Percentiles rank a stretch among this genome's conserved stretches.
phyloP scores from a whole-genome alignment of 2,113 vertebrate species.

The Todiramphus chloris region DNA sequence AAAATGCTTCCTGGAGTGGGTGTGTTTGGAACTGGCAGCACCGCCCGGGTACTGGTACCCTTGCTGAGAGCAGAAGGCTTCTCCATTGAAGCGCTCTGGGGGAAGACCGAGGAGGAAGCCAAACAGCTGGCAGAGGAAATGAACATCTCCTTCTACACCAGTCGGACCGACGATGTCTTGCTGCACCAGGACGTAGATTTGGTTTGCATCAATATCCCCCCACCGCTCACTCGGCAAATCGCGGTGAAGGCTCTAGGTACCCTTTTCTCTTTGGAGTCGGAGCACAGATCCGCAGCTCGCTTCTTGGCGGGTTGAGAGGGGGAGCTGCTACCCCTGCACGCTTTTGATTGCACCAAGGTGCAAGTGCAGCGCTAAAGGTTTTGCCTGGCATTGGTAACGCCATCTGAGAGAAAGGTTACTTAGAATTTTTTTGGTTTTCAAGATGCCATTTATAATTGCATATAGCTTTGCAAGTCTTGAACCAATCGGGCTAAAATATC shows the following conservation, averaged over 20 bases:
- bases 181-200: constrained; percentile 95
- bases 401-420: background rate
- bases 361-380: background rate
- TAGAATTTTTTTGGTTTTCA: background rate
- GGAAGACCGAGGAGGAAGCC: constrained; percentile 92
- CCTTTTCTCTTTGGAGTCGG: background rate
- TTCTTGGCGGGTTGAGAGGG: background rate
- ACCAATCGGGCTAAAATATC: background rate
- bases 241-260: constrained; percentile 96
- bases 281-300: background rate
- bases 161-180: constrained; percentile 90
- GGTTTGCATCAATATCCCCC: constrained; percentile 96
- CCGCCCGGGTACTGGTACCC: constrained; percentile 89
- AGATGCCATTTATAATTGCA: background rate
- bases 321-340: background rate
- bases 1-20: constrained; percentile 95
- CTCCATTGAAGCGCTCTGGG: constrained; percentile 92
- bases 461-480: background rate
- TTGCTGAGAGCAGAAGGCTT: constrained; percentile 93
- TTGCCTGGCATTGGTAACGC: background rate
- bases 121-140: constrained; percentile 88
- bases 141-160: constrained; percentile 92
- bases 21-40: constrained; percentile 96
- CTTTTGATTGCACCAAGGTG: background rate
- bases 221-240: constrained; percentile 92